Base-by-base conservation (phyloP, 2,797 vertebrate genomes). In the Leptodactylus fallax region DNA sequence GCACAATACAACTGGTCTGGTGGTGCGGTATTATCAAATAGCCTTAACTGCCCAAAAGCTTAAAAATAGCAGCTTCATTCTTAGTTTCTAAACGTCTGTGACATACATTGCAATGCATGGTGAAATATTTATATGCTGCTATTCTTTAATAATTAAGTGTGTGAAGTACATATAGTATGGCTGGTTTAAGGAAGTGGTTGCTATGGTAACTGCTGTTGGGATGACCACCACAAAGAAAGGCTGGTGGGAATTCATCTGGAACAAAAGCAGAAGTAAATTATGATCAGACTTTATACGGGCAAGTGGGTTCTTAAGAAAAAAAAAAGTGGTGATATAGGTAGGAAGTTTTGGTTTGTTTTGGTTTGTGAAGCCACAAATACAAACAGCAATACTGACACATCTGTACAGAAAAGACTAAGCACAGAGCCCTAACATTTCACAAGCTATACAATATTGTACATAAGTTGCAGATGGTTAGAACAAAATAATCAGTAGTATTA, bases 91-190 rank as follows among this genome's bases (percentile, higher is more conserved):
- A 61, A 45, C 7, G 23, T 16, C n/a, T 7, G 14, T 60, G 21
- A 45, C 53, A 76, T n/a, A 60, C 16, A 60, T 23, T 7, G 21
- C 21, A 49, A n/a, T 47, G 27, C 51, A 19, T 19, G 8, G 25
- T 77, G 56, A 85, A 77, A 76, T 77, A 61, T 58, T 60, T 61
- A 74, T 74, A 60, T 74, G 23, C 25, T 49, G 21, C 71, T 27
- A 69, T 23, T 27, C 14, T 5, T 83, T 47, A 16, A 60, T 56
- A 49, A 23, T 74, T 72, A 58, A 84, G 27, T 56, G 12, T 17
- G 47, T 71, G 63, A 82, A 47, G 21, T 36, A 76, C 21, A 49
- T 72, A 23, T 3, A 13, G 11, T 72, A 53, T 36, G 7, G 27
- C 16, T 76, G 51, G 16, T 58, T n/a, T 45, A 84, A 74, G 60